Evolutionary conservation across 2,888 invertebrate species (phyloP).

Genomic region (Tubiluchus corallicola): DNA sequence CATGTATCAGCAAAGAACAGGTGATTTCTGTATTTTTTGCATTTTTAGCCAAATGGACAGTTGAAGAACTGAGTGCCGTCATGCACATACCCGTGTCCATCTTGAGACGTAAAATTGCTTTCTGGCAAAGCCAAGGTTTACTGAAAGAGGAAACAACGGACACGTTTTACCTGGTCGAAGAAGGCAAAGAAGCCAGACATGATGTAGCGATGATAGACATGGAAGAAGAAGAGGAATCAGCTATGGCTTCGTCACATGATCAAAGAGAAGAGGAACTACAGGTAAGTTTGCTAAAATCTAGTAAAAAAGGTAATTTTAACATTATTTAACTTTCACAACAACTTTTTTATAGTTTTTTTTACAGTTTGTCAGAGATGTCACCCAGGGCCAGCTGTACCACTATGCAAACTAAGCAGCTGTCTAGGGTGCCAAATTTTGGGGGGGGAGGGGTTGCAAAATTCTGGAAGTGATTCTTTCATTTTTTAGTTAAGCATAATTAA

Average conservation of each 20-base stretch:
- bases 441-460: too few species aligned
- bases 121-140: constrained; percentile 84
- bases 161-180: constrained; percentile 37
- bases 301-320: background rate
- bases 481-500: too few species aligned
- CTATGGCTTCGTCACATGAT: constrained; percentile 82
- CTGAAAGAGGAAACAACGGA: constrained; percentile 56
- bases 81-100: constrained; percentile 74
- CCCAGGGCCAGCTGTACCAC: too few species aligned
- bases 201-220: constrained; percentile 44
- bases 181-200: constrained; percentile 20
- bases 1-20: too few species aligned
- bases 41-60: constrained; percentile 63
- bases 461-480: too few species aligned
- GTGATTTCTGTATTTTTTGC: too few species aligned
- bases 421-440: too few species aligned
- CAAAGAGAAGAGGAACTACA: constrained; percentile 83
- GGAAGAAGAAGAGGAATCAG: constrained; percentile 68
- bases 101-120: constrained; percentile 64
- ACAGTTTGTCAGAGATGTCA: too few species aligned
- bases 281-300: constrained; percentile 21
- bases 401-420: too few species aligned
- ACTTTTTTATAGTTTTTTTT: too few species aligned
- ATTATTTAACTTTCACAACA: background rate
- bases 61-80: constrained; percentile 62